Evolutionary conservation across 2,113 vertebrate species (phyloP), one percentile per base, ranked within the genome.

Genomic region (Microcebus lehilahytsara): DNA sequence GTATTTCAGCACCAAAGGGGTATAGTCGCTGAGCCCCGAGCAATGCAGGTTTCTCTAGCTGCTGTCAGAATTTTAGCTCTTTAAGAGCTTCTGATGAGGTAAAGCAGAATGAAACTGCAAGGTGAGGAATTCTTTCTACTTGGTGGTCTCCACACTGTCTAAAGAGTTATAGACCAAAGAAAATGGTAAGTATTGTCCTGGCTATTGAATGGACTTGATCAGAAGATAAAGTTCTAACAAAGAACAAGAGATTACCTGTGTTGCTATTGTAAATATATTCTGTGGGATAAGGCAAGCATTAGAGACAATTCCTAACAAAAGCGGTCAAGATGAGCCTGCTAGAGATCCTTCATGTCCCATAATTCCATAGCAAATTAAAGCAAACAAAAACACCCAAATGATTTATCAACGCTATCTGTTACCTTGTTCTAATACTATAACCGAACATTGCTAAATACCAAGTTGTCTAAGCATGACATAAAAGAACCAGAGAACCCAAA

Each of bases 391-490:
- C 67, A 80, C 32, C 10, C 30, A 78, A 56, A 25, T 67, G 78
- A 64, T 40, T 19, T 85, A 66, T 58, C 23, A 67, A 17, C 53
- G 5, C 37, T 66, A 53, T 62, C 42, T 64, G 34, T 72, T 51
- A 95, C 40, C 60, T 51, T 66, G 51, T 40, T 85, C 34, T 84
- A 40, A 46, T 32, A 89, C 53, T 66, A 34, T n/a, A 94, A 22
- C 17, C 67, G 71, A 97, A 83, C 51, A 91, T 5, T 60, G 32
- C 46, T 56, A 92, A 95, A 81, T 9, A 72, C 22, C 84, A 96
- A 60, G 42, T 40, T 89, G 86, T 64, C 85, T 74, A 92, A 49
- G 58, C 32, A 71, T 25, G 40, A 91, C 27, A 81, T 23, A 78
- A 77, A 23, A 67, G 66, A 93, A 69, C 12, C 51, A 93, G 56